These are phyloP conservation scores for Xiphorhynchus elegans DNA, from an alignment of 2,113 vertebrate genomes.

Conservation along the genomic window DNA sequence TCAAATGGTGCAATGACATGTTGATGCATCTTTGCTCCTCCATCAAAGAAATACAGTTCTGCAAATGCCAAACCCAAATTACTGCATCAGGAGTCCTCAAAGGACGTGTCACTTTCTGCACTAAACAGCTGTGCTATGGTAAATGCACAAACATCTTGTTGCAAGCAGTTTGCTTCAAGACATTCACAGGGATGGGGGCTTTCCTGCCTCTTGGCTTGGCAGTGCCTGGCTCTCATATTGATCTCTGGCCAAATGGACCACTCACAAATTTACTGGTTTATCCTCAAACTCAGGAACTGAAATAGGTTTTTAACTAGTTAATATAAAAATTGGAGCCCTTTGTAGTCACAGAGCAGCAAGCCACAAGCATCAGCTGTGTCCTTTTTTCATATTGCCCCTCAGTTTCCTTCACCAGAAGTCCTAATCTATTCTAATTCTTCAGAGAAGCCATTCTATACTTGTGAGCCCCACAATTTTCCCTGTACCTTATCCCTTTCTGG, in stretches of 20 bases:
- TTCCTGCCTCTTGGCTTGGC: neutral
- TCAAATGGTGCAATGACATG: neutral
- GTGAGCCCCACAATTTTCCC: neutral
- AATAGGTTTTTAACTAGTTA: neutral
- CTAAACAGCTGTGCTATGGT: neutral
- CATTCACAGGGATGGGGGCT: neutral
- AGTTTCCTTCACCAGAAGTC: neutral
- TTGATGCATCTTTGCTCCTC: neutral
- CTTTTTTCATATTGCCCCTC: neutral
- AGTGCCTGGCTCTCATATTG: neutral
- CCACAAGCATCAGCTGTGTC: neutral
- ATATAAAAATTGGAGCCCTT: neutral
- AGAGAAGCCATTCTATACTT: accelerated
- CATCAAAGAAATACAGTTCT: neutral
- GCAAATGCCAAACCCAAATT: neutral
- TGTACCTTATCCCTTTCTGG: neutral
- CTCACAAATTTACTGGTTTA: neutral
- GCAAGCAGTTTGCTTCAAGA: neutral
- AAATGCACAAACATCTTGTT: neutral
- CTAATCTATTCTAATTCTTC: neutral
- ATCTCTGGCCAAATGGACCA: neutral
- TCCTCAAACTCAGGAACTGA: neutral
- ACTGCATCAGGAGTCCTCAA: neutral
- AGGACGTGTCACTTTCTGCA: neutral
- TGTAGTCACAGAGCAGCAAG: neutral